Conservation (phyloP, 2,888 invertebrate species). For the Tuta absoluta region DNA sequence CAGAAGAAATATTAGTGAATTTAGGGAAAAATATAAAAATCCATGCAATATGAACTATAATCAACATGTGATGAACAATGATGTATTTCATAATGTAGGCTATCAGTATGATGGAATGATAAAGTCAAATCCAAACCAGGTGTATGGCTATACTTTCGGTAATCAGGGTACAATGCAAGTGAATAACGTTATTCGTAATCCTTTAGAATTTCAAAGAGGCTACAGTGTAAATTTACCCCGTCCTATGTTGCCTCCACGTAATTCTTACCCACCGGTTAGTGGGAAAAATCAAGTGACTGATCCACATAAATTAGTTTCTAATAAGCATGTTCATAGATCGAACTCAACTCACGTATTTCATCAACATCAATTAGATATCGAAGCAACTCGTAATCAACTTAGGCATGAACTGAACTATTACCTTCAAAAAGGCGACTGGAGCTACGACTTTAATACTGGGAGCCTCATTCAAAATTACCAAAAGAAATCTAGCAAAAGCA, state of each 20-base stretch:
- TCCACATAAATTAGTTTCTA: constrained; percentile 74
- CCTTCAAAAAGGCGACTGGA: constrained; percentile 77
- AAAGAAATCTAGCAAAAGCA: constrained; percentile 77
- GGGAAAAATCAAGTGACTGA: constrained; percentile 79
- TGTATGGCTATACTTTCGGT: constrained; percentile 78
- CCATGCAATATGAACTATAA: constrained; percentile 68
- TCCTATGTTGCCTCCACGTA: constrained; percentile 82
- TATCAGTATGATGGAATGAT: constrained; percentile 71
- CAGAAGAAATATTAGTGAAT: constrained; percentile 82
- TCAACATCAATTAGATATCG: constrained; percentile 68
- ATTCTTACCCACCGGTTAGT: constrained; percentile 83
- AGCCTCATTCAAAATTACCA: constrained; percentile 77
- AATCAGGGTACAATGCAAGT: constrained; percentile 79
- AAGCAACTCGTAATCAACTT: constrained; percentile 73
- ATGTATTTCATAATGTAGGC: constrained; percentile 72
- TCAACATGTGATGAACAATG: constrained; percentile 62
- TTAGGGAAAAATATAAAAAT: constrained; percentile 83
- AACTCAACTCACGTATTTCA: constrained; percentile 83
- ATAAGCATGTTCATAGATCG: constrained; percentile 82
- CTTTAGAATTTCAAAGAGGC: constrained; percentile 80
- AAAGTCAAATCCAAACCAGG: constrained; percentile 71
- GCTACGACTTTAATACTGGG: constrained; percentile 75
- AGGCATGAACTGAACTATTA: constrained; percentile 76
- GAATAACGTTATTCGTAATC: constrained; percentile 78
- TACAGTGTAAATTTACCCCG: constrained; percentile 80